Evolutionary conservation across 2,797 vertebrate genomes (phyloP).

Genomic region (Neopelma chrysocephalum): DNA sequence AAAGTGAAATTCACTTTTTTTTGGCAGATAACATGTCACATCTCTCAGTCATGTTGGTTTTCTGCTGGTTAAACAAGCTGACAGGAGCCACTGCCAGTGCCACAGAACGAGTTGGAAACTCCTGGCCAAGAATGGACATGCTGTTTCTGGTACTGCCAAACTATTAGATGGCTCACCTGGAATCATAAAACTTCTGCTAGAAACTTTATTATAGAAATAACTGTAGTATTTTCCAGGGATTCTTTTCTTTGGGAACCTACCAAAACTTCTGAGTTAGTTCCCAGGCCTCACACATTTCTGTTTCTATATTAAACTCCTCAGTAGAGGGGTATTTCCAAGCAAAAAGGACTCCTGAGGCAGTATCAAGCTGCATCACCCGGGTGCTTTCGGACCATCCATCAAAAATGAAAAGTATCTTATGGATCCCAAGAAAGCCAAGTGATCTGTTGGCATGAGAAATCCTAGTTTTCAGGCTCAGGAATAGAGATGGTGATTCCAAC

Average conservation of each 20-base stretch:
- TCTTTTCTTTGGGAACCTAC: not conserved
- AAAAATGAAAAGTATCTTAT: not conserved
- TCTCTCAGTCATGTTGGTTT: fast-evolving
- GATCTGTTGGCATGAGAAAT: not conserved
- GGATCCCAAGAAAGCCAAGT: not conserved
- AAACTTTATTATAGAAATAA: not conserved
- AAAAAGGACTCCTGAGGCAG: not conserved
- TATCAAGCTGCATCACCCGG: not conserved
- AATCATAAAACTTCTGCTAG: not conserved
- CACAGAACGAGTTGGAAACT: not conserved
- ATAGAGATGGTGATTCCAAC: not conserved
- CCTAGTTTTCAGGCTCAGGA: not conserved
- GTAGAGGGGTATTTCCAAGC: not conserved
- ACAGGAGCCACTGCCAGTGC: not conserved
- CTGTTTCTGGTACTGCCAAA: not conserved
- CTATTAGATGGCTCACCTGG: not conserved
- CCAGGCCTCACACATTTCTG: not conserved
- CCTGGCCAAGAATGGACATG: not conserved
- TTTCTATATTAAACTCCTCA: not conserved
- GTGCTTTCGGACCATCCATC: not conserved
- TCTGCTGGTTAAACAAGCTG: not conserved
- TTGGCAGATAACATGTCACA: not conserved
- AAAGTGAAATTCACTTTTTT: not conserved
- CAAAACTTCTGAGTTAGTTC: not conserved
- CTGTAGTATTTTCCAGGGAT: not conserved